Conservation (phyloP, 2,797 vertebrate genomes). For the Sebastes nivosus region DNA sequence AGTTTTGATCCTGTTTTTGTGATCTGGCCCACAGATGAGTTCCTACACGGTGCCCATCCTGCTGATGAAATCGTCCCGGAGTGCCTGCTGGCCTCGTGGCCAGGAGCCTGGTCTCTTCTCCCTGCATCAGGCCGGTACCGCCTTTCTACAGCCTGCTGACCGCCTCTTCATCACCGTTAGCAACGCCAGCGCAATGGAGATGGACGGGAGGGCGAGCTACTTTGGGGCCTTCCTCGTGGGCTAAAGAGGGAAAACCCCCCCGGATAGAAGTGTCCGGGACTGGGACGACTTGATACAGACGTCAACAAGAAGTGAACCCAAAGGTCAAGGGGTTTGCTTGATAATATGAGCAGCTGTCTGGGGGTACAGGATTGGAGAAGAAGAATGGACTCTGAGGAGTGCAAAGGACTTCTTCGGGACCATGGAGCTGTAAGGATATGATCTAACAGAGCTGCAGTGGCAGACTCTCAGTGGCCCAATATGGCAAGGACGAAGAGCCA, state of each 20-base stretch:
- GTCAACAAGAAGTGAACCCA: slow-evolving; percentile 4
- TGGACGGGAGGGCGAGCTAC: slow-evolving; percentile 94
- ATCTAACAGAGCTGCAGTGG: neutral
- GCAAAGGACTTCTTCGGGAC: neutral
- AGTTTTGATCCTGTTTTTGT: neutral
- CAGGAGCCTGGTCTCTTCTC: slow-evolving; percentile 92
- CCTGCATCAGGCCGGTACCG: slow-evolving; percentile 93
- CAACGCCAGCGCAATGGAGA: slow-evolving; percentile 87
- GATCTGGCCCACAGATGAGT: slow-evolving; percentile 71
- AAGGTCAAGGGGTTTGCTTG: slow-evolving; percentile 6
- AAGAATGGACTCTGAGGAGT: neutral
- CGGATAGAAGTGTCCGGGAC: neutral
- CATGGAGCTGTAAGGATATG: neutral
- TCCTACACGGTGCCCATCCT: slow-evolving; percentile 91
- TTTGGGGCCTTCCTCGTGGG: slow-evolving; percentile 93
- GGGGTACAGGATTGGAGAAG: neutral
- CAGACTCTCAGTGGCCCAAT: neutral
- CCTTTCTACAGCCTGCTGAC: slow-evolving; percentile 89
- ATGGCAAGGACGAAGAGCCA: neutral
- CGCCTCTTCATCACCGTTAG: slow-evolving; percentile 93
- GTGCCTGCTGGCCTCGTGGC: slow-evolving; percentile 92
- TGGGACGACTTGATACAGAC: slow-evolving; percentile 24
- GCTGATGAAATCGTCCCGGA: slow-evolving; percentile 95
- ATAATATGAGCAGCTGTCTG: slow-evolving; percentile 3
- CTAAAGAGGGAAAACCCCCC: slow-evolving; percentile 65